A percentile compares a stretch with the other conserved stretches of the same genome.
Evolutionary conservation across 2,888 invertebrate species (phyloP).

Genomic region (Cylloceria caligata): DNA sequence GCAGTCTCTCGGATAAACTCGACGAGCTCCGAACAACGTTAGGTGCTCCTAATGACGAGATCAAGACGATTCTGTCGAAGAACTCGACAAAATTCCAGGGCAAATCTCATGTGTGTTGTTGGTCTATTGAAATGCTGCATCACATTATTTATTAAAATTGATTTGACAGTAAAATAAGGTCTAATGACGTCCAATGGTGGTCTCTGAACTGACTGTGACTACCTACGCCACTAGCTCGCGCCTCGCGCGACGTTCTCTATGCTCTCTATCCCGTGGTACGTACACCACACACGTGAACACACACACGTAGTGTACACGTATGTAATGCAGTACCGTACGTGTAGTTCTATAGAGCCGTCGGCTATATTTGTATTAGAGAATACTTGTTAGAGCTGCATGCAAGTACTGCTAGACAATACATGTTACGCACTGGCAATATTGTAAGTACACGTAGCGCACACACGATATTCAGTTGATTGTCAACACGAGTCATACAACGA

Average conservation of each 20-base stretch:
- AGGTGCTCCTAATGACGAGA: not conserved
- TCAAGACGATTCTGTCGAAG: constrained; percentile 2
- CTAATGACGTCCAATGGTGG: constrained; percentile 11
- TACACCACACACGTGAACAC: not conserved
- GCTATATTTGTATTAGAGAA: not conserved
- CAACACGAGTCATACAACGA: not conserved
- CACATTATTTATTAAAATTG: constrained; percentile 19
- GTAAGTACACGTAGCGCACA: no score
- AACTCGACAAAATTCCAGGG: not conserved
- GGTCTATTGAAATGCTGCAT: not conserved
- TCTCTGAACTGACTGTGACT: not conserved
- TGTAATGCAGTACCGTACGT: not conserved
- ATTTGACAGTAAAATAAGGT: constrained; percentile 31
- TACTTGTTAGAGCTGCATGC: not conserved
- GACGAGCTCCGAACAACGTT: no score
- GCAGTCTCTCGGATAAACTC: not conserved
- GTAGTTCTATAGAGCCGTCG: not conserved
- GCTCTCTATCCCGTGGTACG: not conserved
- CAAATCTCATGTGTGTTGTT: not conserved
- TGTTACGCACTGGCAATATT: not conserved
- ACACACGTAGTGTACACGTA: not conserved
- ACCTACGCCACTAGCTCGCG: not conserved
- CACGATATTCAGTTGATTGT: not conserved
- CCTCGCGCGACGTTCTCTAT: constrained; percentile 5
- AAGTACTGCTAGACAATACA: no score